Conservation (phyloP, 2,797 vertebrate species). For the Poecilia gillii region DNA sequence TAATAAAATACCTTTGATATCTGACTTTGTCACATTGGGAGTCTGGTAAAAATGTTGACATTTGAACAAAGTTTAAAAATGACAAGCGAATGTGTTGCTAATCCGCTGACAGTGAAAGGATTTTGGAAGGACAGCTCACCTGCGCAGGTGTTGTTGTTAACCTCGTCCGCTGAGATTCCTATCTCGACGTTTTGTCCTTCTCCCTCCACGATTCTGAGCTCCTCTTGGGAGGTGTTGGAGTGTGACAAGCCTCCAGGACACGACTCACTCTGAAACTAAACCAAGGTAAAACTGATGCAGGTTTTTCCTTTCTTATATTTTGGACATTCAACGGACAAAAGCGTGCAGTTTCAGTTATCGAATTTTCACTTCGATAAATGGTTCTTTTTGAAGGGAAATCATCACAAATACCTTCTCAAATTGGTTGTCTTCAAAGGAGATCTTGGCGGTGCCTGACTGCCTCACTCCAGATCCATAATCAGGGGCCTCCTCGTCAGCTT, state of each 20-base stretch:
- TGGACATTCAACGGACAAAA: not conserved
- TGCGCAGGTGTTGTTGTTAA: conserved; percentile 97
- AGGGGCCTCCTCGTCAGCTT: conserved; percentile 96
- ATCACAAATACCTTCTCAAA: conserved; percentile 89
- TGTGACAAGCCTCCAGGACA: conserved; percentile 85
- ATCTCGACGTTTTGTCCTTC: conserved; percentile 89
- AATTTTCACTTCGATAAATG: not conserved
- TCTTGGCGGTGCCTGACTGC: conserved; percentile 95
- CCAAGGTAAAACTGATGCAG: conserved; percentile 4
- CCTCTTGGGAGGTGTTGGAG: conserved; percentile 94
- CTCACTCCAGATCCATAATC: conserved; percentile 96
- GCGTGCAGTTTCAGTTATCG: not conserved
- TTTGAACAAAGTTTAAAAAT: not conserved
- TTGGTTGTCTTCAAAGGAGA: conserved; percentile 96
- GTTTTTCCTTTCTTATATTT: not conserved
- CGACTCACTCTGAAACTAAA: conserved; percentile 93
- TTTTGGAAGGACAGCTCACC: conserved; percentile 71
- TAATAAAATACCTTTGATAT: not conserved
- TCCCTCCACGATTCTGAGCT: conserved; percentile 94
- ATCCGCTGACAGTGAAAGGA: not conserved
- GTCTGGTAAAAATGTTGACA: not conserved
- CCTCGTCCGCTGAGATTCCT: conserved; percentile 91
- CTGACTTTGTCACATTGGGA: not conserved
- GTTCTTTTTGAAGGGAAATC: conserved; percentile 2
- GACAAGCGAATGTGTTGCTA: not conserved